Evolutionary conservation across 2,797 vertebrate genomes (phyloP).

Genomic region (Adrianichthys oophorus): DNA sequence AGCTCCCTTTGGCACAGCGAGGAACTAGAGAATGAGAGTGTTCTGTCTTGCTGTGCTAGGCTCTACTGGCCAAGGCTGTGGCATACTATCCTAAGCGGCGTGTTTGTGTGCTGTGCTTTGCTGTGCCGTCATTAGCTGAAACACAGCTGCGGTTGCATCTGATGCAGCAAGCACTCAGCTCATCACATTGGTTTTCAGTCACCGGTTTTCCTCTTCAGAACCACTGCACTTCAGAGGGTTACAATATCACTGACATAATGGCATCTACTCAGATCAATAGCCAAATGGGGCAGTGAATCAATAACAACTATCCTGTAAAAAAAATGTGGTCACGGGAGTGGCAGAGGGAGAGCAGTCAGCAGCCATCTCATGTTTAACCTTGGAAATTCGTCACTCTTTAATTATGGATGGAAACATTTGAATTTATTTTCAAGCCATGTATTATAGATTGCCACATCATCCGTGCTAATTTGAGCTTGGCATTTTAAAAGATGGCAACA

Average conservation of each 20-base stretch:
- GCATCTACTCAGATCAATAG: conserved; percentile 73
- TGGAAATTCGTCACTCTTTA: conserved; percentile 47
- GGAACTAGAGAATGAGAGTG: conserved; percentile 38
- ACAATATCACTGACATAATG: conserved; percentile 74
- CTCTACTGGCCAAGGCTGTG: conserved; percentile 27
- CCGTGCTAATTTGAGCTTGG: conserved; percentile 60
- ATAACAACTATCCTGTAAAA: conserved; percentile 63
- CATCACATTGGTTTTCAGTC: conserved; percentile 57
- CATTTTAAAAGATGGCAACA: conserved; percentile 31
- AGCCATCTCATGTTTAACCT: conserved; percentile 37
- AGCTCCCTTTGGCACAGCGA: conserved; percentile 30
- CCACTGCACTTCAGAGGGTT: conserved; percentile 53
- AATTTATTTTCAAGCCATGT: conserved; percentile 61
- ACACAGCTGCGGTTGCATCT: conserved; percentile 57
- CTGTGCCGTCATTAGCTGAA: conserved; percentile 51
- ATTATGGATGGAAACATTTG: conserved; percentile 66
- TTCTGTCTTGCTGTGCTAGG: conserved; percentile 31
- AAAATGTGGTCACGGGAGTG: conserved; percentile 44
- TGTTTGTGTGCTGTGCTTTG: conserved; percentile 9
- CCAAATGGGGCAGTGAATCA: conserved; percentile 63
- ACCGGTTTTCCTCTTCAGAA: conserved; percentile 53
- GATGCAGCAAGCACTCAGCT: conserved; percentile 55
- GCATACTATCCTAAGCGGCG: conserved; percentile 21
- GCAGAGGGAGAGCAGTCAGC: conserved; percentile 22
- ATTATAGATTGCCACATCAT: conserved; percentile 65